Evolutionary conservation across 1,140 invertebrate genomes (phyloP).

Genomic region (Drosophila bocki): DNA sequence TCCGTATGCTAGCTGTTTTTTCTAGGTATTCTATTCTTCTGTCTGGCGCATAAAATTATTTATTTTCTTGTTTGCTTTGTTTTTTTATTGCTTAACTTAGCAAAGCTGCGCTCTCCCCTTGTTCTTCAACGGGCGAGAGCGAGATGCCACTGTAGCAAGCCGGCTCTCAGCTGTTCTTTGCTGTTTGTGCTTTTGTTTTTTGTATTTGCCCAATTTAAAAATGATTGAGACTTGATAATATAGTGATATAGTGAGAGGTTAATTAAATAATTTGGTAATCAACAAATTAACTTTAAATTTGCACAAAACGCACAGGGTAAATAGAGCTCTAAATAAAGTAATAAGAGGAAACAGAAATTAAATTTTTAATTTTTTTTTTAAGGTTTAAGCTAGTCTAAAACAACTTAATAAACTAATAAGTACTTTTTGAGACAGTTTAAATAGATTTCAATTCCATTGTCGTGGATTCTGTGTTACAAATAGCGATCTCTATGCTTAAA

Average conservation of each 20-base stretch:
- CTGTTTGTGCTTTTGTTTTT: neutral
- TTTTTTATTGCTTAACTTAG: constrained; percentile 20
- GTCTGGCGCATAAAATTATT: constrained; percentile 67
- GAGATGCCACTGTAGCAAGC: constrained; percentile 5
- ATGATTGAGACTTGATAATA: constrained; percentile 1
- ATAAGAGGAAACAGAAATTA: neutral
- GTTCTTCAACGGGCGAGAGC: constrained; percentile 7
- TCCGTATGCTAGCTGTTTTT: constrained; percentile 48
- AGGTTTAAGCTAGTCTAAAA: too few species aligned
- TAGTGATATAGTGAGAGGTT: neutral
- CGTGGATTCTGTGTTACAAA: neutral
- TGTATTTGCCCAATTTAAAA: neutral
- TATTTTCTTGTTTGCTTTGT: constrained; percentile 19
- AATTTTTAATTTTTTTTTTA: too few species aligned
- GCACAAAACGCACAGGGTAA: neutral
- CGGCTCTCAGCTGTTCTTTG: constrained; percentile 34
- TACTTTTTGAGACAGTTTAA: neutral
- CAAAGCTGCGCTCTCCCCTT: constrained; percentile 8
- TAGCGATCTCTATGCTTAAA: too few species aligned
- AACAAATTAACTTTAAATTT: too few species aligned
- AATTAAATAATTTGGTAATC: neutral
- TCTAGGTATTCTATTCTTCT: constrained; percentile 58
- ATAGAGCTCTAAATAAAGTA: neutral
- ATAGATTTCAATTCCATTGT: neutral
- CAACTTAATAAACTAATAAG: too few species aligned